Conservation (phyloP, 2,797 vertebrate species). For the Chrysocyon brachyurus region DNA sequence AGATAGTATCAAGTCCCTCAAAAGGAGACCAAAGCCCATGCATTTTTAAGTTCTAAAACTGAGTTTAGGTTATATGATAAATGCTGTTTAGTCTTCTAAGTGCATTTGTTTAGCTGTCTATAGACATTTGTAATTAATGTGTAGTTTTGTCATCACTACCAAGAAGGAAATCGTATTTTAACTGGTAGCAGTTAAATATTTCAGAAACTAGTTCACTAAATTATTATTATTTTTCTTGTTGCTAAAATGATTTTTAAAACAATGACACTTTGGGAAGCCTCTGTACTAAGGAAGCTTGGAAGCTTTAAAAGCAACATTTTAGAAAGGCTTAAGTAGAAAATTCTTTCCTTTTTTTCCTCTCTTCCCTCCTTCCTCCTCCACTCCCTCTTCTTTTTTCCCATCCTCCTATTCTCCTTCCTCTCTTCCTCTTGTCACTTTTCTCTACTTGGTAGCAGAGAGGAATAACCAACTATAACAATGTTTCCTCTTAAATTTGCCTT, state of each 20-base stretch:
- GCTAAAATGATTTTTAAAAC: not conserved
- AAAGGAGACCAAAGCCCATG: not conserved
- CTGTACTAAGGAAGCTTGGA: not conserved
- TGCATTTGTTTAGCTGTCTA: not conserved
- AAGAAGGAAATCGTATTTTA: constrained; percentile 9
- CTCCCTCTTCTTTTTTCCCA: not conserved
- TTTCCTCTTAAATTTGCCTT: not conserved
- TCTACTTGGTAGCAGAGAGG: not conserved
- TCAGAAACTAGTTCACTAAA: not conserved
- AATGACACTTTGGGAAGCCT: not conserved
- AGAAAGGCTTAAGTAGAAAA: not conserved
- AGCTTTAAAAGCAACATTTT: not conserved
- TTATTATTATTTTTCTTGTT: not conserved
- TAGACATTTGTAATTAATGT: constrained; percentile 41
- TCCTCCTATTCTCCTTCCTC: not conserved
- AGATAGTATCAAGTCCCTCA: not conserved
- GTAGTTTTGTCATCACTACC: not conserved
- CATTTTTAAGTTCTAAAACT: not conserved
- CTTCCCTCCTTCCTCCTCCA: not conserved
- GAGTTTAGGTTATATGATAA: constrained; percentile 29
- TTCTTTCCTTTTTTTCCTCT: not conserved
- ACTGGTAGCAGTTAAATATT: not conserved
- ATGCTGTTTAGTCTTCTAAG: not conserved
- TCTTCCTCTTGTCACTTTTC: not conserved
- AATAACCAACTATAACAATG: not conserved